Evolutionary conservation across 37 sponge, comb jelly and placozoan species (phyloP).

Genomic region (Ephydatia muelleri): DNA sequence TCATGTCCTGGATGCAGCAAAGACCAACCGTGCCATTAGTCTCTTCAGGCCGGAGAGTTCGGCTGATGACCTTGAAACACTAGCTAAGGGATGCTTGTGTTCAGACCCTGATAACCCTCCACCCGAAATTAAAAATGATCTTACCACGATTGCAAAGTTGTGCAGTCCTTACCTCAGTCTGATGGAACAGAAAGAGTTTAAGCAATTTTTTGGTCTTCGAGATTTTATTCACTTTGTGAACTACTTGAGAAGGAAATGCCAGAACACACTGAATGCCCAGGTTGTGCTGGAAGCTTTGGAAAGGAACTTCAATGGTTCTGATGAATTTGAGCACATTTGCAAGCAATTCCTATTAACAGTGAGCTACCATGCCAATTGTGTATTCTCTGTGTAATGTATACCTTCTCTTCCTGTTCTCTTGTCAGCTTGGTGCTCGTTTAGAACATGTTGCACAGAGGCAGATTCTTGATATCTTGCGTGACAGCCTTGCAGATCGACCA

Average conservation of each 20-base stretch:
- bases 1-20: slow-evolving; percentile 92
- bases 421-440: slow-evolving; percentile 13
- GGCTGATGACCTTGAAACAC: slow-evolving; percentile 58
- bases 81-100: slow-evolving; percentile 73
- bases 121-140: slow-evolving; percentile 50
- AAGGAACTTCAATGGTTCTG: slow-evolving; percentile 88
- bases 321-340: slow-evolving; percentile 57
- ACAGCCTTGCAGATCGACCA: slow-evolving; percentile 62
- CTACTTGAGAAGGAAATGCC: slow-evolving; percentile 63
- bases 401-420: not conserved
- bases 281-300: slow-evolving; percentile 83
- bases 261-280: slow-evolving; percentile 41
- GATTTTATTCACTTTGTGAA: slow-evolving; percentile 89
- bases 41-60: slow-evolving; percentile 76
- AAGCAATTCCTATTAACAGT: slow-evolving; percentile 60
- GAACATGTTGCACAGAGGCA: slow-evolving; percentile 31
- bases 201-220: slow-evolving; percentile 78
- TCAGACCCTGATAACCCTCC: slow-evolving; percentile 50
- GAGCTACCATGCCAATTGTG: slow-evolving; percentile 11
- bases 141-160: slow-evolving; percentile 41
- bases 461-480: slow-evolving; percentile 61
- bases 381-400: not conserved
- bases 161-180: slow-evolving; percentile 39
- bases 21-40: slow-evolving; percentile 89
- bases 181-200: slow-evolving; percentile 20